Evolutionary conservation across 2,888 invertebrate species (phyloP), one percentile per base, ranked within the genome.

Genomic region (Brachyptera risi): DNA sequence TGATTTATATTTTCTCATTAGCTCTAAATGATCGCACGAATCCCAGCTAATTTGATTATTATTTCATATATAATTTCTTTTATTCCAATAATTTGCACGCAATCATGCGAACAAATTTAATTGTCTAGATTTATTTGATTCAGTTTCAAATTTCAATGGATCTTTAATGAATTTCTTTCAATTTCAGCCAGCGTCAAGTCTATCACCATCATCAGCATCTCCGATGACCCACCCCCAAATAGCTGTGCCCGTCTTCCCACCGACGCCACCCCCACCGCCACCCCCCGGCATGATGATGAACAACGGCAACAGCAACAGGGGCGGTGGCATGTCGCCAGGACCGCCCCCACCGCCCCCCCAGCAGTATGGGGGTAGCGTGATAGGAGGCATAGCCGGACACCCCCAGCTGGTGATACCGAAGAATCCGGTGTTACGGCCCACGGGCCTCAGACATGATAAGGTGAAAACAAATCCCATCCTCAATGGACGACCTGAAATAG

Each of bases 341-440:
- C 70, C 70, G 3, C 68, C 72, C 24, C 72, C 59, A 56, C 62
- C 65, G 66, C 69, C 63, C 9, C 65, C 65, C 38, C 66, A 66
- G 17, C 15, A 21, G 7, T 4, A 31, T 11, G 11, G 11, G 7
- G 31, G 7, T 11, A 7, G 7, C 11, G 7, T 7, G 11, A 5
- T 7, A 11, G 11, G 11, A 5, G 11, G 7, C 7, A 31, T 31
- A 5, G 44, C 19, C 17, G 21, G 5, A 3, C 75, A 88, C 87
- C 69, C 87, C 87, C 19, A 87, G 87, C 54, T 87, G 87, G 5
- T 79, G 85, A 64, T 87, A 87, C 71, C 87, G 87, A 0, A 87
- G 82, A 83, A 65, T 82, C 83, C 66, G 83, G 83, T 80, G 82
- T 83, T 70, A 24, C 3, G 40, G 75, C 76, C 42, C 83, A 83